Percentiles rank a stretch among this genome's conserved stretches.
Evolutionary conservation across 2,113 vertebrate species (phyloP).

Genomic region (Centrocercus urophasianus): DNA sequence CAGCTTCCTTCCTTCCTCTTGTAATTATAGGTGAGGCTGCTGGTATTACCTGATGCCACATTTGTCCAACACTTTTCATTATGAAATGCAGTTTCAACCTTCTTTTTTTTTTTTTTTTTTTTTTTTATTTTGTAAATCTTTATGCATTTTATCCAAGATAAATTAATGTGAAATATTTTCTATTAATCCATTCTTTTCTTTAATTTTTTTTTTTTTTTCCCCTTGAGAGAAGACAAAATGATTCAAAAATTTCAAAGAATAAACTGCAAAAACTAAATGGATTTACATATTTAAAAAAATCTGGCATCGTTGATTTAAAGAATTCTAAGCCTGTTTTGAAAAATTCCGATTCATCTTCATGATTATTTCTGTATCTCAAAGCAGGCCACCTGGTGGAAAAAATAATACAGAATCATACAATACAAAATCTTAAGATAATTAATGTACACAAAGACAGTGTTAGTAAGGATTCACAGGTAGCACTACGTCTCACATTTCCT

Average conservation of each 20-base stretch:
- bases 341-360: neutral
- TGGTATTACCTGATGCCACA: neutral
- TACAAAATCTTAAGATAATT: neutral
- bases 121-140: neutral
- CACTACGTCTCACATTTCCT: neutral
- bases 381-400: neutral
- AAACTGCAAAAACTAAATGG: neutral
- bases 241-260: neutral
- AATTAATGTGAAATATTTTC: neutral
- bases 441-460: neutral
- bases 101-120: neutral
- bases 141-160: neutral
- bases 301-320: neutral
- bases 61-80: neutral
- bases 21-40: constrained; percentile 51
- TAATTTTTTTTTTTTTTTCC: neutral
- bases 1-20: constrained; percentile 39
- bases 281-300: neutral
- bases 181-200: neutral
- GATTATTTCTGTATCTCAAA: neutral
- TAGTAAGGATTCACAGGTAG: neutral
- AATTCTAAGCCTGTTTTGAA: neutral
- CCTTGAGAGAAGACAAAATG: neutral
- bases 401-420: neutral
- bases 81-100: neutral